Conservation (phyloP, 2,888 invertebrate species). For the Calameuta pallipes region DNA sequence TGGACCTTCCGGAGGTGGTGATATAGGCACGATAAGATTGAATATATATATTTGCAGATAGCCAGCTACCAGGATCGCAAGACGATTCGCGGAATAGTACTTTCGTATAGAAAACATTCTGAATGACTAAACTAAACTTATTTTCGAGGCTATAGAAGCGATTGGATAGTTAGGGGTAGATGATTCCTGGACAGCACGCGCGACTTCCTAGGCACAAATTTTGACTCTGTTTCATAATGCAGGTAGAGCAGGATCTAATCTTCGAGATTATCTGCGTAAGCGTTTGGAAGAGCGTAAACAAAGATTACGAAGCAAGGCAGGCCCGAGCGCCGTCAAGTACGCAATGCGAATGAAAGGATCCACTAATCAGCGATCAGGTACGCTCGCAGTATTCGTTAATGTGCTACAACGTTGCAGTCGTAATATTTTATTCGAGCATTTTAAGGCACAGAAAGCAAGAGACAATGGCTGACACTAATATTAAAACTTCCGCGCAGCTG, state of each 20-base stretch:
- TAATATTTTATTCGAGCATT: not conserved
- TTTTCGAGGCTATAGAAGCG: slow-evolving; percentile 42
- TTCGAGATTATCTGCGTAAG: slow-evolving; percentile 72
- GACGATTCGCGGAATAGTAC: slow-evolving; percentile 13
- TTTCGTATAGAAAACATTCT: no score
- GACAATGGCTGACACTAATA: slow-evolving; percentile 45
- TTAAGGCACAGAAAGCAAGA: slow-evolving; percentile 23
- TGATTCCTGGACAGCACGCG: slow-evolving; percentile 17
- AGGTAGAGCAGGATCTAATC: slow-evolving; percentile 69
- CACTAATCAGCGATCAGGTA: slow-evolving; percentile 52
- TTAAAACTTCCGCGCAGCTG: slow-evolving; percentile 30
- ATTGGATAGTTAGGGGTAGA: slow-evolving; percentile 48
- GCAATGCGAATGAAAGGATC: slow-evolving; percentile 53
- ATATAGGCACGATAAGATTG: slow-evolving; percentile 70
- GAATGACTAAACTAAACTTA: not conserved
- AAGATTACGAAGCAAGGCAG: slow-evolving; percentile 65
- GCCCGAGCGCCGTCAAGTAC: slow-evolving; percentile 55
- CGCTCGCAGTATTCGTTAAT: slow-evolving; percentile 6
- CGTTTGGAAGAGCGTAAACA: slow-evolving; percentile 71
- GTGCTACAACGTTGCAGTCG: no score
- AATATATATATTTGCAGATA: slow-evolving; percentile 69
- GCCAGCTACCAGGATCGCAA: slow-evolving; percentile 31
- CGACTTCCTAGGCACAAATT: slow-evolving; percentile 11
- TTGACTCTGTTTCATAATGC: slow-evolving; percentile 23
- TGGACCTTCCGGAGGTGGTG: slow-evolving; percentile 65